Evolutionary conservation across 1,140 invertebrate species (phyloP).

Genomic region (Cheumatopsyche charites): DNA sequence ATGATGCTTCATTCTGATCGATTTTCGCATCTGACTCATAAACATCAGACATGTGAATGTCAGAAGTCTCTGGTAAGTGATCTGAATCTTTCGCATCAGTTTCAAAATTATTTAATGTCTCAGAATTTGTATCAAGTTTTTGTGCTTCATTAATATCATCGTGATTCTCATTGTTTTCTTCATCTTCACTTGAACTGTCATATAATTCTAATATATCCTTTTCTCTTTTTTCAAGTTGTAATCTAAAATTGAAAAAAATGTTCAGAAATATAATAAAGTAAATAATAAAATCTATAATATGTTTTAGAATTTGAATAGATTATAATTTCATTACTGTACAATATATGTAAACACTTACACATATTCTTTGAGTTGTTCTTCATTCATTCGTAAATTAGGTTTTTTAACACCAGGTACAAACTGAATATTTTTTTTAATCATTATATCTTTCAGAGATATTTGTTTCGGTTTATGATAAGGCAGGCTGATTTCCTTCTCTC

Average conservation of each 20-base stretch:
- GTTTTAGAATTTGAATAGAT: background rate
- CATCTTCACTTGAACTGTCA: slow-evolving; percentile 61
- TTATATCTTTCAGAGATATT: slow-evolving; percentile 73
- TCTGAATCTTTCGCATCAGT: background rate
- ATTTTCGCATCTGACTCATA: too few relatives aligned
- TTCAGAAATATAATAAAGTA: background rate
- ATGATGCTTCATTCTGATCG: too few relatives aligned
- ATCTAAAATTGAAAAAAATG: slow-evolving; percentile 53
- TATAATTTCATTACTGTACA: too few relatives aligned
- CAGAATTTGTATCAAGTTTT: background rate
- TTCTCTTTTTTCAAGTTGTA: slow-evolving; percentile 62
- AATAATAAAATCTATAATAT: background rate
- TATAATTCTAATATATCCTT: slow-evolving; percentile 67
- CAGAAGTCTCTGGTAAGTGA: background rate
- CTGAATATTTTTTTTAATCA: slow-evolving; percentile 56
- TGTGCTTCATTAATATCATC: background rate
- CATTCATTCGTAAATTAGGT: slow-evolving; percentile 62
- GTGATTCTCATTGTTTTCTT: slow-evolving; percentile 20
- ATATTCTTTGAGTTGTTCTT: slow-evolving; percentile 62
- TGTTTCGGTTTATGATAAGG: slow-evolving; percentile 82
- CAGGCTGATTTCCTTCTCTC: slow-evolving; percentile 71
- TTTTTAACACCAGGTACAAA: slow-evolving; percentile 54
- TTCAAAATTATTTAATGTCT: background rate
- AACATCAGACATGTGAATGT: too few relatives aligned
- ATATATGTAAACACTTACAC: slow-evolving; percentile 59